Conservation (phyloP, 1,140 invertebrate genomes). For the Zelostemma sp. region DNA sequence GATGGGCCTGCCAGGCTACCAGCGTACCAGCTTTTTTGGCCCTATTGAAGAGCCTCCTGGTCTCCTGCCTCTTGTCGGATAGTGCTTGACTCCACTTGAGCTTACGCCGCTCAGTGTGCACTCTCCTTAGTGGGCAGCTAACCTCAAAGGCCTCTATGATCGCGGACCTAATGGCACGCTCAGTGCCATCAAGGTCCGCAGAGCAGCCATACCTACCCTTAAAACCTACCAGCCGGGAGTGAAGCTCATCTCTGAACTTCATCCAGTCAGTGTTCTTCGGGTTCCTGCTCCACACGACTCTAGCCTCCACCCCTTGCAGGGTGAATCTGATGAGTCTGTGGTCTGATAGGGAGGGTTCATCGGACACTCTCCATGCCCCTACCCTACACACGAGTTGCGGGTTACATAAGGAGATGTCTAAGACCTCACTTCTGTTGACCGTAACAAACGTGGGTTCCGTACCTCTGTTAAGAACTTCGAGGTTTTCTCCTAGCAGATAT, state of each 20-base stretch:
- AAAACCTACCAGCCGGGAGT: background rate
- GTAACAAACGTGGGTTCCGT: slow-evolving; percentile 10
- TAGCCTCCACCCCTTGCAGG: too few species aligned
- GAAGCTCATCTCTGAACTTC: slow-evolving; percentile 1
- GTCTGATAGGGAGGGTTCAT: background rate
- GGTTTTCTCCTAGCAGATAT: background rate
- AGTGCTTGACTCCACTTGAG: too few species aligned
- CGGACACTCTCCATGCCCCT: background rate
- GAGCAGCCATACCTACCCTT: slow-evolving; percentile 6
- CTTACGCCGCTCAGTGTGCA: too few species aligned
- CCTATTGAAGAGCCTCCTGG: too few species aligned
- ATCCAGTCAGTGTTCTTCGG: slow-evolving; percentile 8
- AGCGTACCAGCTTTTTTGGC: too few species aligned
- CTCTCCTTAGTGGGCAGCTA: too few species aligned
- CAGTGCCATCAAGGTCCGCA: too few species aligned
- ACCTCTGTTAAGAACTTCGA: background rate
- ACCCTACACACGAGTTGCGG: background rate
- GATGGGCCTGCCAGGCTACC: too few species aligned
- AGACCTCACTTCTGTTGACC: background rate
- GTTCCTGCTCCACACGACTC: background rate
- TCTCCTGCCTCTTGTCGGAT: too few species aligned
- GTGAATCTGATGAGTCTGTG: too few species aligned
- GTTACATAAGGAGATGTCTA: background rate
- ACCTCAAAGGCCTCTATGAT: too few species aligned
- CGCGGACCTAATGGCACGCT: too few species aligned